A percentile compares a stretch with the other conserved stretches of the same genome.
These are phyloP conservation scores for Phragmatobia fuliginosa DNA, from an alignment of 2,888 invertebrate species.

Conservation along the genomic window DNA sequence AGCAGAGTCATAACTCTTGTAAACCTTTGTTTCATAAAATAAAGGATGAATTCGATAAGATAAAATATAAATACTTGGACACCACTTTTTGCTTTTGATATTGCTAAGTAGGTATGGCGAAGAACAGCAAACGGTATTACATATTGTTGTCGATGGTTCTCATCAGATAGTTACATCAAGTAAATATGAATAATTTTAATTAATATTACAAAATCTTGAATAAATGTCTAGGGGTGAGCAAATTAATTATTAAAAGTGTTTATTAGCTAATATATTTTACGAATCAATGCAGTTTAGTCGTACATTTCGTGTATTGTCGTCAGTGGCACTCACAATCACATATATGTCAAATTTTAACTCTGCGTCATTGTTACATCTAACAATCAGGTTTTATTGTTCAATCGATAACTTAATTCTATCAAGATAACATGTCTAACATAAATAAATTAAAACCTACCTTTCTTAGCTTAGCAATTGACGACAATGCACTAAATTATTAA, in stretches of 20 bases:
- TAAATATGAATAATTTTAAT: constrained; percentile 5
- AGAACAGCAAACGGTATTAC: too few relatives aligned
- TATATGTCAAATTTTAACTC: neutral
- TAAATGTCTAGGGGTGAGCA: constrained; percentile 7
- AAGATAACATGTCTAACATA: neutral
- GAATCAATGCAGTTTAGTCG: neutral
- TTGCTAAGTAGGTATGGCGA: neutral
- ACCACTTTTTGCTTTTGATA: neutral
- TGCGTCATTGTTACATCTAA: neutral
- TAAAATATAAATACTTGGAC: neutral
- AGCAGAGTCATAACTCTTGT: too few relatives aligned
- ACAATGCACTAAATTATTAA: neutral
- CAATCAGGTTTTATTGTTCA: neutral
- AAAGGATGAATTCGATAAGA: too few relatives aligned
- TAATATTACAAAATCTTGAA: constrained; percentile 5
- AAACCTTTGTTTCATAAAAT: too few relatives aligned
- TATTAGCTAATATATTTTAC: neutral
- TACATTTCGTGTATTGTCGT: neutral
- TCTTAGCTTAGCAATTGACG: neutral
- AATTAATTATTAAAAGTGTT: neutral
- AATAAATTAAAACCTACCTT: neutral
- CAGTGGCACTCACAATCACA: neutral
- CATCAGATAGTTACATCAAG: neutral
- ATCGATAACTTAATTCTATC: too few relatives aligned
- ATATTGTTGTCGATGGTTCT: constrained; percentile 1